Evolutionary conservation across 2,797 vertebrate species (phyloP).

Genomic region (Clamator glandarius): DNA sequence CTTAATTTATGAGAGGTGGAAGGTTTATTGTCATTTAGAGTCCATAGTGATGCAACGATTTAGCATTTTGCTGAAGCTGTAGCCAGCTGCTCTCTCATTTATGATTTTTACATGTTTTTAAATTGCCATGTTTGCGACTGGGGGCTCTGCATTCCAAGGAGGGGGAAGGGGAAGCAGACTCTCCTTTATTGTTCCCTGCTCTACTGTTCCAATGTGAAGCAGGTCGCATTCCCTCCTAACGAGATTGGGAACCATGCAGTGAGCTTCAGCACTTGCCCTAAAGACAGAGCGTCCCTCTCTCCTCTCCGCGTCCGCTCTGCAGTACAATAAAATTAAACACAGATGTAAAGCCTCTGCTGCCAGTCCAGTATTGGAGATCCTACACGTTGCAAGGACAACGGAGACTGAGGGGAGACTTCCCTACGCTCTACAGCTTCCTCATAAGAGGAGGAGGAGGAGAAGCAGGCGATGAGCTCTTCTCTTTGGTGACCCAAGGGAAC

Average conservation of each 20-base stretch:
- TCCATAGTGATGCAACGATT: conserved; percentile 76
- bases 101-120: conserved; percentile 80
- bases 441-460: too few species aligned
- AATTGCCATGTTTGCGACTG: conserved; percentile 71
- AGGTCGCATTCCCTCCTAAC: not conserved
- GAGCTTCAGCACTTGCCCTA: not conserved
- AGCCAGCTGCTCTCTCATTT: conserved; percentile 71
- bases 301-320: not conserved
- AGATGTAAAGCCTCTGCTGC: not conserved
- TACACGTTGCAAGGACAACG: not conserved
- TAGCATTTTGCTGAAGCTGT: conserved; percentile 68
- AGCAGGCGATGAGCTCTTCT: too few species aligned
- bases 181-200: not conserved
- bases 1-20: conserved; percentile 85
- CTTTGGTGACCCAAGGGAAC: too few species aligned
- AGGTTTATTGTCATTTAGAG: conserved; percentile 84
- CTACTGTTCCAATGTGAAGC: not conserved
- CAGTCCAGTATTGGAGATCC: not conserved
- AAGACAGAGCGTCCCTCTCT: not conserved
- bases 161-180: not conserved
- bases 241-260: not conserved
- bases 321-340: not conserved
- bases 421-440: too few species aligned
- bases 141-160: not conserved
- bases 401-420: too few species aligned